Base-by-base conservation (phyloP, 2,888 invertebrate species). In the Listrodromus nycthemerus region DNA sequence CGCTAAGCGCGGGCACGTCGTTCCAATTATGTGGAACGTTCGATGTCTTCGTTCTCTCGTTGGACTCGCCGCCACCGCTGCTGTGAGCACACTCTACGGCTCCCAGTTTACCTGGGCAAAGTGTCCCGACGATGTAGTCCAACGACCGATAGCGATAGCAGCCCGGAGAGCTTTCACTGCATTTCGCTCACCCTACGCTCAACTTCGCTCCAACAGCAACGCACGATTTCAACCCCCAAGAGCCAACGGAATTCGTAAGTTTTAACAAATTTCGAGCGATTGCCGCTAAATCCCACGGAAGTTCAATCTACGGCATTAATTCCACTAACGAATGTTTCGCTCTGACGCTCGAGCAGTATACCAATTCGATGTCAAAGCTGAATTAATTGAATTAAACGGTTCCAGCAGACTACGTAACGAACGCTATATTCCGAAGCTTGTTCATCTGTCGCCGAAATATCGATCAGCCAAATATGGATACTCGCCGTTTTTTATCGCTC, bases 1-100 rank as follows among this genome's bases (percentile, higher is more conserved):
- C 85, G 85, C 80, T 84, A 74, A 85, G 82, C 82, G 77, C 52
- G 63, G 86, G 85, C 85, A 79, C 86, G 87, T 87, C 87, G 85
- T 87, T 84, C 84, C 89, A 89, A 89, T 90, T 90, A 89, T 89
- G 84, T 74, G 69, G 77, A 83, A 84, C 77, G 79, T 86, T 86
- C 85, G 83, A 87, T 86, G 77, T 86, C 87, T 87, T 86, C 85
- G 81, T 86, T 82, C 67, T 45, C 50, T 45, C 58, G 67, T 80
- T 37, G 50, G 71, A 41, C 30, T 71, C 55, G 16, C 33, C 21
- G 19, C 33, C 27, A 30, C 21, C 67, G 27, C 30, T n/a, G 67
- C 73, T 77, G 48, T 13, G 16, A n/a, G 24, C n/a, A 27, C 33
- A 41, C 71, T 30, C 66, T 50, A 74, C 37, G 63, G 65, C 80